These are phyloP conservation scores for Cyrtonyx montezumae DNA, from an alignment of 2,113 vertebrate species.

Conservation along the genomic window DNA sequence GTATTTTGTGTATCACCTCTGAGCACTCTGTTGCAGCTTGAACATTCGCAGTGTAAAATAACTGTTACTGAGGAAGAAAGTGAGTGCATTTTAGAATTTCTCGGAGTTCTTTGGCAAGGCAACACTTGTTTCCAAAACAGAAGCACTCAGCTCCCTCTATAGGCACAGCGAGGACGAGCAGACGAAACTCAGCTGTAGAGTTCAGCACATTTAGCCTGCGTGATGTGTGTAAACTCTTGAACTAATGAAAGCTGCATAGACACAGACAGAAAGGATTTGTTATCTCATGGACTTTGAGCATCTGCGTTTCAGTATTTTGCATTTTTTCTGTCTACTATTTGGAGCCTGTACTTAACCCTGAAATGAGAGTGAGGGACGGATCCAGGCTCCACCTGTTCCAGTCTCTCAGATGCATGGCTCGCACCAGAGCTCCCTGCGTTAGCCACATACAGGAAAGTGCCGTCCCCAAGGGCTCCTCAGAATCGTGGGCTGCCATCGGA, in stretches of 20 bases:
- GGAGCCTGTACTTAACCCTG: neutral
- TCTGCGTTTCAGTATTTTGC: neutral
- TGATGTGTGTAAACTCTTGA: neutral
- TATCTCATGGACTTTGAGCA: neutral
- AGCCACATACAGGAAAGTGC: too few species aligned
- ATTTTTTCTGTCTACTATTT: neutral
- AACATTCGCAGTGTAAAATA: neutral
- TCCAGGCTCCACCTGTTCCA: too few species aligned
- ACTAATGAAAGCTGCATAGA: neutral
- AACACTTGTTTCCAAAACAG: neutral
- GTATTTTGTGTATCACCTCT: neutral
- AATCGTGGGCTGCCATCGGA: too few species aligned
- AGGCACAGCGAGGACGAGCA: neutral
- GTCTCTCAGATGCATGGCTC: too few species aligned
- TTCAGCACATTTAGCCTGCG: neutral
- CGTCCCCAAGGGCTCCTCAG: too few species aligned
- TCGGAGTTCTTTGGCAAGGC: rapidly evolving
- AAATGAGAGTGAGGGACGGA: too few species aligned
- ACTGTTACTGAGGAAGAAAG: neutral
- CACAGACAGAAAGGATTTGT: rapidly evolving
- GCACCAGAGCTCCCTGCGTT: too few species aligned
- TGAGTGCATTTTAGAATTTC: neutral
- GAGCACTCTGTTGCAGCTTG: neutral
- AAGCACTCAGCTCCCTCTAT: constrained; percentile 13
- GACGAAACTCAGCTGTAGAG: neutral